phyloP scores from a whole-genome alignment of 2,888 invertebrate species.

The Limnephilus auricula region DNA sequence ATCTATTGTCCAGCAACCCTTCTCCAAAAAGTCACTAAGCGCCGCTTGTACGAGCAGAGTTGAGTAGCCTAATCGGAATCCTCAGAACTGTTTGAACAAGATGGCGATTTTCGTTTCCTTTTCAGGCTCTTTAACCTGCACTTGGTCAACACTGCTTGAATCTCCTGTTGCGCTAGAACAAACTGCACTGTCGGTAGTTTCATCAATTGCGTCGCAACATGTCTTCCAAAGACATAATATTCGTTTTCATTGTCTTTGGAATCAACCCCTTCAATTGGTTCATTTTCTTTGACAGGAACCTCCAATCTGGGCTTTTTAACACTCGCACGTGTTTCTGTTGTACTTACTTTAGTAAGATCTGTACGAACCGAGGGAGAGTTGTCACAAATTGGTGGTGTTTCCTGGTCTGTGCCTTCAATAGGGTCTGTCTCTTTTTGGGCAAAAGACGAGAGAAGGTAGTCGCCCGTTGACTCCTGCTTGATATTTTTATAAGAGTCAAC shows the following conservation, averaged over 20 bases:
- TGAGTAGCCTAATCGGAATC: background rate
- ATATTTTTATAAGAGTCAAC: constrained; percentile 15
- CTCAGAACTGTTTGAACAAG: background rate
- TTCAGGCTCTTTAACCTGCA: background rate
- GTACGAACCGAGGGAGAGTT: background rate
- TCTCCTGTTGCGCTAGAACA: constrained; percentile 12
- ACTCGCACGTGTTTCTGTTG: background rate
- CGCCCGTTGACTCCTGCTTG: background rate
- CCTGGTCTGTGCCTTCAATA: background rate
- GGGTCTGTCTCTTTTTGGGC: background rate
- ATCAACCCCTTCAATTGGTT: background rate
- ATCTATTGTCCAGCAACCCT: background rate
- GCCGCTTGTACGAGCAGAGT: background rate
- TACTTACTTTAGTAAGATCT: background rate
- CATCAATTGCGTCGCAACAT: constrained; percentile 5
- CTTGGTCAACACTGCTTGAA: background rate
- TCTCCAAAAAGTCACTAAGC: background rate
- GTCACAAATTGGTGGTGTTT: background rate
- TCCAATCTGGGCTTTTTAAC: background rate
- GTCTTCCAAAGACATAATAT: constrained; percentile 27
- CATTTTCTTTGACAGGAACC: background rate
- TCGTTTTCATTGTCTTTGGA: constrained; percentile 8
- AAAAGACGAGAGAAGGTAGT: background rate
- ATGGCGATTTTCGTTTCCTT: background rate
- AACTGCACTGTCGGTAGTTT: constrained; percentile 24